A percentile compares a stretch with the other conserved stretches of the same genome.
These are phyloP conservation scores for Coccyzus lansbergi DNA, from an alignment of 2,797 vertebrate species.

Conservation along the genomic window DNA sequence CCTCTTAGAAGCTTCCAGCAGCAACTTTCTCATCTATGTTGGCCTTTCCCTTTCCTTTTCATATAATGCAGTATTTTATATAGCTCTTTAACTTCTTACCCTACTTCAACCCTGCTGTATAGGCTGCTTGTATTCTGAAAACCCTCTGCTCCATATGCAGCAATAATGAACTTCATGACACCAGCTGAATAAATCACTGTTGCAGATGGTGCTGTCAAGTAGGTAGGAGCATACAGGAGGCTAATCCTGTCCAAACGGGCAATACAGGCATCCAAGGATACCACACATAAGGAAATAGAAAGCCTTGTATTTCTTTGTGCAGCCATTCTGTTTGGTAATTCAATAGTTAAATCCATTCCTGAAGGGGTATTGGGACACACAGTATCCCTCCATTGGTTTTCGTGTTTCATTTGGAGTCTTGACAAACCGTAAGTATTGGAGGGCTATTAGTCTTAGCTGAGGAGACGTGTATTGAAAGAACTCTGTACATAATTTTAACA, in stretches of 20 bases:
- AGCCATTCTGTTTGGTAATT: background rate
- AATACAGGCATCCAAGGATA: background rate
- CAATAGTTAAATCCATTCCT: slow-evolving; percentile 17
- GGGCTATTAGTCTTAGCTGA: slow-evolving; percentile 5
- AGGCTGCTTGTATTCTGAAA: background rate
- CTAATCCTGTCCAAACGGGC: background rate
- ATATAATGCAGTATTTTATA: background rate
- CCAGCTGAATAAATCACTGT: background rate
- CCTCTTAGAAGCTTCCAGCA: background rate
- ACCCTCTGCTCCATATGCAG: background rate
- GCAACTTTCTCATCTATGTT: background rate
- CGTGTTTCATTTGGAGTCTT: slow-evolving; percentile 11
- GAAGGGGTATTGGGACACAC: background rate
- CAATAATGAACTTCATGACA: slow-evolving; percentile 31
- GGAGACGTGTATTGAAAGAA: background rate
- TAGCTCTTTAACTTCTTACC: background rate
- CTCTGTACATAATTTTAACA: slow-evolving; percentile 26
- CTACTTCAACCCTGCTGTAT: background rate
- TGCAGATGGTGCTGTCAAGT: background rate
- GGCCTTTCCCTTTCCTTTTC: background rate
- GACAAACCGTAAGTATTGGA: slow-evolving; percentile 10
- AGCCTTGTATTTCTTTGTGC: background rate
- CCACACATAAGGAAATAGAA: background rate
- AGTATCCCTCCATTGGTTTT: slow-evolving; percentile 9
- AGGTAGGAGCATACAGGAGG: background rate